Conservation (phyloP, 1,140 invertebrate species). For the Meloidogyne hapla region DNA sequence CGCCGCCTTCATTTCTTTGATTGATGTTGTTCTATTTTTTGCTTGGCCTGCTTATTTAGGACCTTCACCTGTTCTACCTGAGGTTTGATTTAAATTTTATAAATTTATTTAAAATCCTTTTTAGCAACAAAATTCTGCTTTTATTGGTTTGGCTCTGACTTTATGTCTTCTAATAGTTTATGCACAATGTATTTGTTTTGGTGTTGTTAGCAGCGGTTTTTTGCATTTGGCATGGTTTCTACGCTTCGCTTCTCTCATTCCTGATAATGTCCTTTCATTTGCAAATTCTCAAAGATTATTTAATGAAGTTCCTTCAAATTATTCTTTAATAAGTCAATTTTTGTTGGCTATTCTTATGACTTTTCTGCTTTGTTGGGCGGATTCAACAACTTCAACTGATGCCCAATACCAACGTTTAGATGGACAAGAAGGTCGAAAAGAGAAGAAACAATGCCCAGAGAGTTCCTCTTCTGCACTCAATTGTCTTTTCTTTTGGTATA, state of each 20-base stretch:
- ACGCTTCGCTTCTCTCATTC: slow-evolving; percentile 18
- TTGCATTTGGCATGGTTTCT: slow-evolving; percentile 29
- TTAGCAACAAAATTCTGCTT: neutral
- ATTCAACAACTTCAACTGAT: neutral
- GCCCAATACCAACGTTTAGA: slow-evolving; percentile 7
- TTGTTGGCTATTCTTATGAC: neutral
- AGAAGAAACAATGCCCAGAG: slow-evolving; percentile 20
- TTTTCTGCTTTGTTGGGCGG: slow-evolving; percentile 11
- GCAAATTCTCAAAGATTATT: neutral
- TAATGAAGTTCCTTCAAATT: slow-evolving; percentile 1
- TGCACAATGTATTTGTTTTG: slow-evolving; percentile 15
- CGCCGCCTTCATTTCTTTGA: neutral
- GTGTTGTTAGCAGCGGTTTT: slow-evolving; percentile 20
- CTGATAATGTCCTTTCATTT: slow-evolving; percentile 10
- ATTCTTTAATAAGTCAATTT: neutral
- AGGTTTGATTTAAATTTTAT: neutral
- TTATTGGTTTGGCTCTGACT: neutral
- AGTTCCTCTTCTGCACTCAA: slow-evolving; percentile 19
- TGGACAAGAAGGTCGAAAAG: neutral
- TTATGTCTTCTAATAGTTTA: slow-evolving; percentile 3
- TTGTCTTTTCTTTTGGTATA: slow-evolving; percentile 27
- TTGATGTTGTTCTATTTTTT: neutral
- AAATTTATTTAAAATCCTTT: neutral
- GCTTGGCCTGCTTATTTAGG: slow-evolving; percentile 3
- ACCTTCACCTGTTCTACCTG: neutral